These are phyloP conservation scores for Dendrocopos noguchii DNA, from an alignment of 2,113 vertebrate genomes.

Conservation along the genomic window DNA sequence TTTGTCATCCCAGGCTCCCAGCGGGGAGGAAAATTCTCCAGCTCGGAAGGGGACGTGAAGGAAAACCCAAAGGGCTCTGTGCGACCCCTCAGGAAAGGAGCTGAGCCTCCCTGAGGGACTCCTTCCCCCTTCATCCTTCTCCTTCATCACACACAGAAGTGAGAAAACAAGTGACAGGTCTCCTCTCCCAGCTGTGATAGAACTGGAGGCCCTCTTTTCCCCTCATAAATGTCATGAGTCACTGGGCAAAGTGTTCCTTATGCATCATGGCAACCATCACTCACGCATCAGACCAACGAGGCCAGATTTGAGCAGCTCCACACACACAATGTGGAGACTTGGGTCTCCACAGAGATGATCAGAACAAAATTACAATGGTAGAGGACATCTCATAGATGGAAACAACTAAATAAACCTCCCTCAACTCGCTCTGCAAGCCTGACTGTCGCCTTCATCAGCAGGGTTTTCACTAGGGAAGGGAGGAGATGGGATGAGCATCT, in stretches of 20 bases:
- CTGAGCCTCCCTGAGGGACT: accelerated
- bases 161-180: neutral
- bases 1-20: neutral
- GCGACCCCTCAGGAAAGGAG: accelerated
- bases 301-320: neutral
- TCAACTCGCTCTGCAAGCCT: accelerated
- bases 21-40: neutral
- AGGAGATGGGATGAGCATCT: neutral
- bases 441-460: neutral
- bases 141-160: accelerated
- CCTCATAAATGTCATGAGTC: neutral
- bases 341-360: accelerated
- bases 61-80: neutral
- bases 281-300: neutral
- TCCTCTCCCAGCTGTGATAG: neutral
- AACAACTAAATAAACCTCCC: neutral
- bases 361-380: accelerated
- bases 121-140: neutral
- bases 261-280: neutral
- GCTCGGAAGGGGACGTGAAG: neutral
- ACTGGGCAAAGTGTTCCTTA: neutral
- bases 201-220: neutral
- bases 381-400: no score
- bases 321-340: accelerated
- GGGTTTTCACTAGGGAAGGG: neutral